A percentile compares a stretch with the other conserved stretches of the same genome.
These are phyloP conservation scores for Huso huso DNA, from an alignment of 2,797 vertebrate species.

Conservation along the genomic window DNA sequence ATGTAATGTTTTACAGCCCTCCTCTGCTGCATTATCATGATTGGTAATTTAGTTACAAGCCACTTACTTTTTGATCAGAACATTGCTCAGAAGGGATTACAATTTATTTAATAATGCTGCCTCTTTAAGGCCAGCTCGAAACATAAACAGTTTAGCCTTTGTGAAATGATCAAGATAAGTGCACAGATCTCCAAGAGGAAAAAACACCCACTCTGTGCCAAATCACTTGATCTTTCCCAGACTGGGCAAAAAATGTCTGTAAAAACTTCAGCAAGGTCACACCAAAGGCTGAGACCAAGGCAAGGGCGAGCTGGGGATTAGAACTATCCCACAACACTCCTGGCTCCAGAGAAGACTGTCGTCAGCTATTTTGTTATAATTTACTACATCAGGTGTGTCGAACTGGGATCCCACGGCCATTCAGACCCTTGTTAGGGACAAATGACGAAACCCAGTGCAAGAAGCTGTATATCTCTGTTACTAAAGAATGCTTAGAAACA, in stretches of 20 bases:
- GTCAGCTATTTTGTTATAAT: neutral
- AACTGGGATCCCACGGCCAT: neutral
- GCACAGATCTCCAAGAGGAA: slow-evolving; percentile 55
- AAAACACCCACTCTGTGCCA: slow-evolving; percentile 50
- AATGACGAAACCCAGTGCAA: neutral
- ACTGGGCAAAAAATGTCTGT: slow-evolving; percentile 22
- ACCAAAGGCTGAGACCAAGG: neutral
- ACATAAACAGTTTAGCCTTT: slow-evolving; percentile 33
- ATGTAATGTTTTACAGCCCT: neutral
- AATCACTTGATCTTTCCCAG: slow-evolving; percentile 51
- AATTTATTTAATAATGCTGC: slow-evolving; percentile 11
- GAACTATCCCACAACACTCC: slow-evolving; percentile 3
- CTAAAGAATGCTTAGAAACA: slow-evolving; percentile 2
- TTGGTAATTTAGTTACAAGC: neutral
- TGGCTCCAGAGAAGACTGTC: neutral
- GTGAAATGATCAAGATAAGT: slow-evolving; percentile 43
- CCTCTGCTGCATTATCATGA: neutral
- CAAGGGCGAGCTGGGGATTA: neutral
- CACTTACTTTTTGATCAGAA: neutral
- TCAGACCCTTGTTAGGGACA: neutral
- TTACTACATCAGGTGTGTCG: neutral
- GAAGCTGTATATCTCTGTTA: neutral
- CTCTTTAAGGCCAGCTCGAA: slow-evolving; percentile 29
- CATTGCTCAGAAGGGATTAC: neutral
- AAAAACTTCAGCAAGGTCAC: slow-evolving; percentile 4